Evolutionary conservation across 2,888 invertebrate species (phyloP), one percentile per base, ranked within the genome.

Genomic region (Chymomyza procnemis): DNA sequence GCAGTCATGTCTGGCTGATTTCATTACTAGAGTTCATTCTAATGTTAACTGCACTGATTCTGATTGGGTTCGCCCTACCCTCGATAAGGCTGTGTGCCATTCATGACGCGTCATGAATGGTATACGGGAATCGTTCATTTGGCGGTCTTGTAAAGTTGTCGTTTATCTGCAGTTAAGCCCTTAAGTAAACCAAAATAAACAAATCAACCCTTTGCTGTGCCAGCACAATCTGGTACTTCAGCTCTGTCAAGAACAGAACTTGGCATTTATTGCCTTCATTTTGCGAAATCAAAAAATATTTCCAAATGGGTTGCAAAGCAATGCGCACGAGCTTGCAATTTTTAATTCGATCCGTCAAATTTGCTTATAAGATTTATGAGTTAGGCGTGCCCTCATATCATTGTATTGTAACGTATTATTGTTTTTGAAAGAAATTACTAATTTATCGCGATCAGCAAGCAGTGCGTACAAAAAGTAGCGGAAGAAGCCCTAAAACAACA

Each of bases 121-220:
- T 2, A 47, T 52, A 52, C 47, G 64, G 47, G 54, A 56, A 21
- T 66, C 54, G 50, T 66, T 30, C 52, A 56, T 67, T 67, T 69
- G 69, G 73, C 67, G 79, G 84, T 79, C 78, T 78, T 73, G 76
- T 79, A 73, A 82, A 87, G 76, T 77, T 79, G 62, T 64, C 69
- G 79, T 76, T 88, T 83, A 88, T 85, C 75, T 75, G 67, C 72
- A 74, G 71, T 75, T 79, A 84, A 88, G 75, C 74, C 85, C 74
- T 75, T 65, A 69, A 74, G 74, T 71, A 78, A 87, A 72, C 79
- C 80, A 78, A 87, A 78, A 75, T 70, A 87, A 87, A 80, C 80
- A 84, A 79, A 78, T 57, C 58, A 76, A 87, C 79, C 83, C 87
- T 60, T 80, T 72, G 66, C 46, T 60, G 54, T 61, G 19, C 4